Base-by-base conservation (phyloP, 1,140 invertebrate genomes). In the Zaprionus gabonicus region DNA sequence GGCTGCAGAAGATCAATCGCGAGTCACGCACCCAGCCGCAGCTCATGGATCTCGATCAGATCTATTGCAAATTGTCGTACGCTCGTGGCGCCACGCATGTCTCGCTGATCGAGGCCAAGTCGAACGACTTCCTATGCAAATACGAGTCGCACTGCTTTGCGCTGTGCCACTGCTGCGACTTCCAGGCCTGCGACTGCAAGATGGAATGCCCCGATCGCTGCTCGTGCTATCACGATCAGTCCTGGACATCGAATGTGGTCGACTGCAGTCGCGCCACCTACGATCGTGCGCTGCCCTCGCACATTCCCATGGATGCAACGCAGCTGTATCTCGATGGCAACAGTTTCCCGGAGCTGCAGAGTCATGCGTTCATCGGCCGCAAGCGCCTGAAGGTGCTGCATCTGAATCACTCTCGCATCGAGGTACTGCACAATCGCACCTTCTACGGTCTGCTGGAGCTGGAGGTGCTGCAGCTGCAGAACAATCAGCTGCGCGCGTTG, bases 191-290 rank as follows among this genome's bases (percentile, higher is more conserved):
- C 93, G 96, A 98, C 91, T 98, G 97, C 94, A 97, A 98, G 94
- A 98, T 98, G 97, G 98, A 96, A 23, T 98, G 98, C 87, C 98
- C 98, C 23, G 95, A 95, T 56, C 97, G 98, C 85, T 98, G 98
- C 92, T 96, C 96, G 34, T 98, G 98, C 93, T 98, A 97, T 93
- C 97, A 98, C 88, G 97, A 98, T 93, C 96, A 97, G 90, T 97
- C 96, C 15, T 98, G 97, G 97, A 96, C 96, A 34, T 97, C 97
- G 10, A 98, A 98, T 93, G 96, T 98, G 34, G 97, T 98, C 4
- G 97, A 98, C 92, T 98, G 98, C 88, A 96, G 96, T 9, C 94
- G 93, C 53, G 95, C 96, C 31, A 95, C 95, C 58, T 97, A 98
- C 93, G 94, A 95, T 1, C 94, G 95, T 72, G 93, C 94, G 63